Base-by-base conservation (phyloP, 2,797 vertebrate species). In the Helicolenus hilgendorfi region DNA sequence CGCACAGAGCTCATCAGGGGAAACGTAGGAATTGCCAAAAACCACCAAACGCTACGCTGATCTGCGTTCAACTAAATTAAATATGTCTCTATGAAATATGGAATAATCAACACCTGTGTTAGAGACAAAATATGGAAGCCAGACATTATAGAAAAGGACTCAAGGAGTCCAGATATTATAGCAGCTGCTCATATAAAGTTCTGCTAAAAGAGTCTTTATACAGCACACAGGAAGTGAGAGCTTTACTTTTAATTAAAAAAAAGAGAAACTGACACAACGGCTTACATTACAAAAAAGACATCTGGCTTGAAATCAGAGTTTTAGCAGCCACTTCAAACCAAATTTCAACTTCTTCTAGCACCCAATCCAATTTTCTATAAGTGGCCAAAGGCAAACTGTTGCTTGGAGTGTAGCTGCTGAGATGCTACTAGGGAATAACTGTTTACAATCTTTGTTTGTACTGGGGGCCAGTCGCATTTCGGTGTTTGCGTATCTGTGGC, bases 1-100 rank as follows among this genome's bases (percentile, higher is more conserved):
- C 91, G 89, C 86, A 81, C 79, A 83, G 83, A 86, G 63, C 86
- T 93, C 92, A 90, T 91, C 83, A 74, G 65, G 78, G 84, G 85
- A 84, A 92, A 74, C 0, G 22, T 33, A 84, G 84, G 80, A 79
- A 70, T 69, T 76, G 83, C 73, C 55, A 78, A 64, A 76, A 85
- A 79, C 70, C 55, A 55, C 76, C 74, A 64, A 87, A 83, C 64
- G 74, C 78, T 72, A 68, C 14, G 59, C 79, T 77, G 56, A 64
- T 72, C 73, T 63, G 45, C 60, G 29, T 67, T 84, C 31, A 67
- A 4, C 56, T 49, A 27, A 9, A 58, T 76, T 67, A 45, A 71
- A 29, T 68, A 20, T 72, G 72, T 60, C 27, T 72, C 15, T 11
- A 53, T 24, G 35, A 8, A 79, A 22, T 70, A 35, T 69, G n/a